Evolutionary conservation across 2,888 invertebrate genomes (phyloP), one percentile per base, ranked within the genome.

Genomic region (Acrocyrtus sp.): DNA sequence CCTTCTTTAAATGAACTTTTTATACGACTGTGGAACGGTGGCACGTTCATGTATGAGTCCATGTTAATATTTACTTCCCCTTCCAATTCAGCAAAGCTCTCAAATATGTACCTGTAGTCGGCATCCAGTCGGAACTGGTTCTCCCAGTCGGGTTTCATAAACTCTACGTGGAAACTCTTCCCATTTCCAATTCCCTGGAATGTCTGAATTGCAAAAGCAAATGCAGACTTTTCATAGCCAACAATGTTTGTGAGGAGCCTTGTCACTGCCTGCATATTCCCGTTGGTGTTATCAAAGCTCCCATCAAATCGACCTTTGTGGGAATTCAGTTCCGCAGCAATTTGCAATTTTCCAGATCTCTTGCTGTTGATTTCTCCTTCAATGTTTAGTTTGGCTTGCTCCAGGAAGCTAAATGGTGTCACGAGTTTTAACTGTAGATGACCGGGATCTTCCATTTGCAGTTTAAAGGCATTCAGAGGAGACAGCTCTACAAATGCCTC

Each of bases 241-340:
- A 61, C 41, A 60, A 83, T 82, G 12, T 82, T 82, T 12, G 82
- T 82, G 1, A 43, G 58, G 1, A 83, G 69, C 26, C 80, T 73
- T 8, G 81, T 51, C 61, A 66, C 21, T 74, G 72, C 47, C 73
- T 70, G 26, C 61, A 67, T 66, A 48, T 63, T 72, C 3, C 74
- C 72, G 34, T 79, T 77, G 3, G 77, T 77, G 53, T 73, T 56
- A 34, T 78, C 80, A 58, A 72, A 72, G 29, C 78, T 75, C 26
- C 80, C 78, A 6, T 58, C 72, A 19, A 82, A 72, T 39, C 81
- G 80, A 15, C 82, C 76, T 41, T 78, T 65, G 66, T 81, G 39
- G 2, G 79, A 76, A 57, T 82, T 82, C 54, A 81, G 75, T 27
- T 78, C 78, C 1, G 78, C 75, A 50, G 69, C 26, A 5, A 72